Evolutionary conservation across 2,113 vertebrate genomes (phyloP).

Genomic region (Gambusia affinis): DNA sequence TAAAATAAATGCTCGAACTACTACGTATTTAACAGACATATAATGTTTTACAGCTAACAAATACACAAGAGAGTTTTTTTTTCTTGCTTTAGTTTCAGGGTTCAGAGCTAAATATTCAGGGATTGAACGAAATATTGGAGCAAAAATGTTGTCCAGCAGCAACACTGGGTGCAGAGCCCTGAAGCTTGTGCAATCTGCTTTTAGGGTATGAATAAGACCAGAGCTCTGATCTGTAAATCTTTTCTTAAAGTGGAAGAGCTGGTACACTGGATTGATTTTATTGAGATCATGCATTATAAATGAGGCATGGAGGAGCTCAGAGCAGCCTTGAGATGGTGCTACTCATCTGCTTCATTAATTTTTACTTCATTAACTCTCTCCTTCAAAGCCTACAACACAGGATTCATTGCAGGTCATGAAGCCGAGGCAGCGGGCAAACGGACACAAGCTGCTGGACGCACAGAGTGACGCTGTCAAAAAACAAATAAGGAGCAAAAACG

Average conservation of each 20-base stretch:
- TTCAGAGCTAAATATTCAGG: constrained; percentile 21
- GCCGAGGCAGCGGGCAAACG: constrained; percentile 45
- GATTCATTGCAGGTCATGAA: constrained; percentile 71
- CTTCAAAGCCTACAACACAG: constrained; percentile 79
- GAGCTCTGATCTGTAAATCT: constrained; percentile 80
- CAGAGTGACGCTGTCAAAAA: constrained; percentile 60
- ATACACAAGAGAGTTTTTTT: neutral
- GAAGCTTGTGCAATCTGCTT: constrained; percentile 10
- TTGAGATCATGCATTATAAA: constrained; percentile 86
- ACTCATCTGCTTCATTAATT: constrained; percentile 84
- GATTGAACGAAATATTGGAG: constrained; percentile 10
- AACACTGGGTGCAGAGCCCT: constrained; percentile 11
- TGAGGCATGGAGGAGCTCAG: constrained; percentile 79
- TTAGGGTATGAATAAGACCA: constrained; percentile 68
- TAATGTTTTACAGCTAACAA: neutral
- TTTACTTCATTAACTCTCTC: constrained; percentile 85
- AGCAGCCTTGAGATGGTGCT: constrained; percentile 80
- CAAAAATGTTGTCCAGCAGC: constrained; percentile 55
- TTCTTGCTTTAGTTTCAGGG: neutral
- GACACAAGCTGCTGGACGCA: constrained; percentile 55
- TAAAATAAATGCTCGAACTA: constrained; percentile 23
- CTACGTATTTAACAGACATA: constrained; percentile 13
- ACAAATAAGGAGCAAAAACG: constrained; percentile 68
- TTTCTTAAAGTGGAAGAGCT: constrained; percentile 76
- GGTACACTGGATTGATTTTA: constrained; percentile 87